A percentile compares a stretch with the other conserved stretches of the same genome.
phyloP scores from a whole-genome alignment of 2,797 vertebrate species.

The Semaprochilodus insignis region DNA sequence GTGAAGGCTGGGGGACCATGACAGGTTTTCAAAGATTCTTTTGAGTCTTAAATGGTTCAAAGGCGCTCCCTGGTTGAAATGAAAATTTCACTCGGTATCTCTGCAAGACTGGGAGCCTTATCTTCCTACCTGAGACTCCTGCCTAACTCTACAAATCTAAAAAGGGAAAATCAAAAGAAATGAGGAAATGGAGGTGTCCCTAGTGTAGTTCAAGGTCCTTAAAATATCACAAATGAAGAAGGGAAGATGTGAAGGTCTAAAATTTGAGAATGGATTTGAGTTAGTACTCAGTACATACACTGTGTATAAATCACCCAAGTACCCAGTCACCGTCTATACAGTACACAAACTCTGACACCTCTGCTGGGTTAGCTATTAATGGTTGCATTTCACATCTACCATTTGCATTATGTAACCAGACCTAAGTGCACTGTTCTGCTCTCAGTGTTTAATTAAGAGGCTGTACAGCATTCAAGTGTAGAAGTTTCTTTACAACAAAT shows the following conservation, averaged over 20 bases:
- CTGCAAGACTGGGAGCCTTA: neutral
- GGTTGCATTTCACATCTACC: no score
- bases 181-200: neutral
- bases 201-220: neutral
- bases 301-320: neutral
- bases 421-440: neutral
- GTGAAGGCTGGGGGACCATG: neutral
- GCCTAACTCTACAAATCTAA: slow-evolving; percentile 1
- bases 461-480: no score
- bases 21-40: slow-evolving; percentile 14
- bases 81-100: neutral
- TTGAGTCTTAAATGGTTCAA: slow-evolving; percentile 11
- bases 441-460: neutral
- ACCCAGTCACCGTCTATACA: neutral
- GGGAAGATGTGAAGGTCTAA: neutral
- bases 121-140: neutral
- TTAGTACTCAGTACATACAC: neutral
- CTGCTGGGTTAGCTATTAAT: neutral
- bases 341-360: neutral
- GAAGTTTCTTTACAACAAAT: no score
- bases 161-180: slow-evolving; percentile 2
- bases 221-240: neutral
- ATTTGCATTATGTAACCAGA: neutral
- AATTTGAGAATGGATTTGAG: no score
- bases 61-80: neutral